Evolutionary conservation across 2,113 vertebrate genomes (phyloP).

Genomic region (Equus quagga): DNA sequence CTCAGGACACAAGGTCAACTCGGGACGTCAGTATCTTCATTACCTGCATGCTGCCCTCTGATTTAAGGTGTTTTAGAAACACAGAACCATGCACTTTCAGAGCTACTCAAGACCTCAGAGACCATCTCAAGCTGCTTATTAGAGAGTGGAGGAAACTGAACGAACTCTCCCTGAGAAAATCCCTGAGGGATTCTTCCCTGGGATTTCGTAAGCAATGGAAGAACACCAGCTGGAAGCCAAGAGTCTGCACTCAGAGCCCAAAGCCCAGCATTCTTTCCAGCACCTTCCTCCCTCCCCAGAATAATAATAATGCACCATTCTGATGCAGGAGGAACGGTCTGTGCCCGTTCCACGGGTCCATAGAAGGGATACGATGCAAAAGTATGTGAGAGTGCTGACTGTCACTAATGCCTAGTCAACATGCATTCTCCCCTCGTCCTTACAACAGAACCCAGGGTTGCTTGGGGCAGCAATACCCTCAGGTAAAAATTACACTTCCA

Average conservation of each 20-base stretch:
- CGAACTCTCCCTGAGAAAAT: too few relatives aligned
- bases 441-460: fast-evolving
- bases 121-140: neutral
- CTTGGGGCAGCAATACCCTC: neutral
- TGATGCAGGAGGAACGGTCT: neutral
- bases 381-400: fast-evolving
- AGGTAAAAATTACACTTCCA: neutral
- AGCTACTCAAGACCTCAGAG: neutral
- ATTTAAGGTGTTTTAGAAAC: neutral
- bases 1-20: neutral
- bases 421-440: too few relatives aligned
- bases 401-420: fast-evolving
- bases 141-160: neutral
- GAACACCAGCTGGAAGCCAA: neutral
- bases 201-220: neutral
- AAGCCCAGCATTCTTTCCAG: neutral
- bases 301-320: too few relatives aligned
- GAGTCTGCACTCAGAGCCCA: neutral
- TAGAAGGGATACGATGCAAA: fast-evolving
- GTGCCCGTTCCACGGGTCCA: neutral
- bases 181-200: too few relatives aligned
- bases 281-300: neutral
- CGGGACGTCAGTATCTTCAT: fast-evolving
- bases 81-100: neutral
- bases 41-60: neutral